Evolutionary conservation across 1,140 invertebrate species (phyloP).

Genomic region (Hyles vespertilio): DNA sequence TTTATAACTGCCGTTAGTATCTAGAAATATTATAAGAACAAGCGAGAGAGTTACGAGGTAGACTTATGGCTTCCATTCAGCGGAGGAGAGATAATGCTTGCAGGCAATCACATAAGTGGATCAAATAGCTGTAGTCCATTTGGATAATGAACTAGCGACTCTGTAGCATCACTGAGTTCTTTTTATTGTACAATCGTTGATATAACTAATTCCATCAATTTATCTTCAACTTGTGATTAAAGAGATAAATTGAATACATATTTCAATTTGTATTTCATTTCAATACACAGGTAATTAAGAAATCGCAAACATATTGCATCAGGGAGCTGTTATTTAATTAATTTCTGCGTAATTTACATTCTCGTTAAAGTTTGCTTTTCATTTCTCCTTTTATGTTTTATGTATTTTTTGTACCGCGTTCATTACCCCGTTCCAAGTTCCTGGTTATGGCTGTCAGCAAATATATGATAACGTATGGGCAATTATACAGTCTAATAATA

Average conservation of each 20-base stretch:
- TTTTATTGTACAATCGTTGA: slow-evolving; percentile 56
- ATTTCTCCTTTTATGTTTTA: no score
- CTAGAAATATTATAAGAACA: slow-evolving; percentile 60
- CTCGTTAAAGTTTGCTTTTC: no score
- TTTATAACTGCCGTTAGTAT: slow-evolving; percentile 43
- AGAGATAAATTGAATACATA: not conserved
- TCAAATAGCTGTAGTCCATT: slow-evolving; percentile 75
- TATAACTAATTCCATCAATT: slow-evolving; percentile 33
- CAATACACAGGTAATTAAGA: no score
- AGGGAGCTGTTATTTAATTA: no score
- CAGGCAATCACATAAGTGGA: slow-evolving; percentile 75
- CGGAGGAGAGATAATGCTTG: slow-evolving; percentile 70
- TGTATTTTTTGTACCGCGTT: no score
- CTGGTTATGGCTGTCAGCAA: no score
- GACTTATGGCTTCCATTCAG: slow-evolving; percentile 70
- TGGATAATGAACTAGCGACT: slow-evolving; percentile 72
- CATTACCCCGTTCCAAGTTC: no score
- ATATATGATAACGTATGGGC: no score
- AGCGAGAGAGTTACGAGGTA: slow-evolving; percentile 64
- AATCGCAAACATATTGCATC: no score
- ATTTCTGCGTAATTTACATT: no score
- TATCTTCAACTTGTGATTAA: slow-evolving; percentile 2
- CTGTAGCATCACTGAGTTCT: slow-evolving; percentile 51
- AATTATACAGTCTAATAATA: no score
- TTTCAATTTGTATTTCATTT: not conserved